Percentiles rank a stretch among this genome's conserved stretches.
Evolutionary conservation across 2,113 vertebrate genomes (phyloP).

Genomic region (Fregetta grallaria): DNA sequence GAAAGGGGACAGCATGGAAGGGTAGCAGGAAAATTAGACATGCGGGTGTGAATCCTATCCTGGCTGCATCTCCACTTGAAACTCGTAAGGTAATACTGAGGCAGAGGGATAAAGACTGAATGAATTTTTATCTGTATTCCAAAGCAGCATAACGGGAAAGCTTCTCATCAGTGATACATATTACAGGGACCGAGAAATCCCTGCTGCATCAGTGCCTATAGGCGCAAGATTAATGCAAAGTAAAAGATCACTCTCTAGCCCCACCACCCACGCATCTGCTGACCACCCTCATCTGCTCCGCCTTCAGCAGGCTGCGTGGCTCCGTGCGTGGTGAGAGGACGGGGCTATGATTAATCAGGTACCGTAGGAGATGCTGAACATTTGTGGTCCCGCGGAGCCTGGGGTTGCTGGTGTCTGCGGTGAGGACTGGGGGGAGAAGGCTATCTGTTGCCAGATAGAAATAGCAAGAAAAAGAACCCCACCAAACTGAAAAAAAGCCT

Average conservation of each 20-base stretch:
- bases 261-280: constrained; percentile 34
- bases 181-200: neutral
- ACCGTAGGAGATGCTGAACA: neutral
- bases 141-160: neutral
- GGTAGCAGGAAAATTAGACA: neutral
- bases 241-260: neutral
- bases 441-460: neutral
- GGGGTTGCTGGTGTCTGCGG: neutral
- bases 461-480: neutral
- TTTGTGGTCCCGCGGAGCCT: neutral
- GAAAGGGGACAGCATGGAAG: neutral
- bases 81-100: neutral
- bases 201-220: neutral
- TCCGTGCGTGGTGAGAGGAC: neutral
- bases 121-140: neutral
- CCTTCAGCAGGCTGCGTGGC: neutral
- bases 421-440: neutral
- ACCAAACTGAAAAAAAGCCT: neutral
- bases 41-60: neutral
- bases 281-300: neutral
- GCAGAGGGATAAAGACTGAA: neutral
- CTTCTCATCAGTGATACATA: constrained; percentile 3
- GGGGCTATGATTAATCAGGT: constrained; percentile 48
- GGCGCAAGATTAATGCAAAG: constrained; percentile 30
- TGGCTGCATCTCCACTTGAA: neutral